Percentiles rank a stretch among this genome's conserved stretches.
phyloP scores from a whole-genome alignment of 1,140 invertebrate species.

The Caerostris extrusa region DNA sequence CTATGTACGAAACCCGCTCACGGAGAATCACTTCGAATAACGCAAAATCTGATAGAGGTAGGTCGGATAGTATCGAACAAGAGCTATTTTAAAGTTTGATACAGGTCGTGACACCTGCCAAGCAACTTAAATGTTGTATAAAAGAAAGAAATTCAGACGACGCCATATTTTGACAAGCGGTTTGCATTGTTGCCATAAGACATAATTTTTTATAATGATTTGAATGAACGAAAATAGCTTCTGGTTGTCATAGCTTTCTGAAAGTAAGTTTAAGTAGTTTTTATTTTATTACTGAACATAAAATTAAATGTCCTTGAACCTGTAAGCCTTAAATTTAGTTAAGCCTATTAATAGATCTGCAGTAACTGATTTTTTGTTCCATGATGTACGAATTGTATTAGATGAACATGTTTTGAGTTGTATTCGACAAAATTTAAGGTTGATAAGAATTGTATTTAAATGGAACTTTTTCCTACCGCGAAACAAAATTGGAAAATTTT shows the following conservation, averaged over 20 bases:
- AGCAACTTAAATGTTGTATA: neutral
- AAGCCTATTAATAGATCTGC: neutral
- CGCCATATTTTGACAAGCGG: neutral
- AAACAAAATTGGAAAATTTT: neutral
- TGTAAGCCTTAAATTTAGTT: neutral
- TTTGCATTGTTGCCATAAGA: neutral
- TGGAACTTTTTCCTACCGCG: neutral
- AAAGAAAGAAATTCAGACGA: neutral
- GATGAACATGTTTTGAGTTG: neutral
- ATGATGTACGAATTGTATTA: neutral
- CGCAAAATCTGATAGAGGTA: no score
- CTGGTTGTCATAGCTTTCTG: neutral
- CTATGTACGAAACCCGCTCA: no score
- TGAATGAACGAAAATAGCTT: neutral
- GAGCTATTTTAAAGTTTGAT: neutral
- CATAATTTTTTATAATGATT: neutral
- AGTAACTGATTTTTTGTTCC: neutral
- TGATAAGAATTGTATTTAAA: neutral
- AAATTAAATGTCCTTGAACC: neutral
- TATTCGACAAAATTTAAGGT: neutral
- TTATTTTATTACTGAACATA: neutral
- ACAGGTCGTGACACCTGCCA: neutral
- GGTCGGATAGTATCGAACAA: neutral
- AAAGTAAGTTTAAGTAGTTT: neutral
- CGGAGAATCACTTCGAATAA: no score